Percentiles rank a stretch among this genome's conserved stretches.
These are phyloP conservation scores for Neoaliturus tenellus DNA, from an alignment of 2,888 invertebrate species.

Conservation along the genomic window DNA sequence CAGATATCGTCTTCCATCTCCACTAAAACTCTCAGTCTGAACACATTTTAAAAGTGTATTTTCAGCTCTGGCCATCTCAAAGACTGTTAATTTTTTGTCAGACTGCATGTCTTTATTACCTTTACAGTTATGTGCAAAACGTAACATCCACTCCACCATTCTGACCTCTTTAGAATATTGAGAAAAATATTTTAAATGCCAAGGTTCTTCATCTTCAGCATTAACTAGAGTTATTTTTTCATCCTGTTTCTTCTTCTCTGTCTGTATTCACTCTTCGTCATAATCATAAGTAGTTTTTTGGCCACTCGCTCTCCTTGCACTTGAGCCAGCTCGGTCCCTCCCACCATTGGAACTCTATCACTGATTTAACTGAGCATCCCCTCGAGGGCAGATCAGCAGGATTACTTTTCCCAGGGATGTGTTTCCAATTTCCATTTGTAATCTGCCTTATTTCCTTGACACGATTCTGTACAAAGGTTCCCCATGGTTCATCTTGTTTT, in stretches of 20 bases:
- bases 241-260: conserved; percentile 24
- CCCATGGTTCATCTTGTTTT: conserved; percentile 47
- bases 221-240: background rate
- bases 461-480: conserved; percentile 51
- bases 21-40: background rate
- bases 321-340: conserved; percentile 38
- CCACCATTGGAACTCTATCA: conserved; percentile 7
- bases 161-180: background rate
- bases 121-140: background rate
- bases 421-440: conserved; percentile 42
- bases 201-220: background rate
- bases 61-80: too few relatives aligned
- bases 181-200: background rate
- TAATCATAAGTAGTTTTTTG: background rate
- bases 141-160: background rate
- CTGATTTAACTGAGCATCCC: conserved; percentile 34
- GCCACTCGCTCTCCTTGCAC: background rate
- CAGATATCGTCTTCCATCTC: too few relatives aligned
- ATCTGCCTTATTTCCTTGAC: conserved; percentile 37
- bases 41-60: background rate
- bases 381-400: conserved; percentile 53
- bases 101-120: background rate
- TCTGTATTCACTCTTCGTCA: background rate
- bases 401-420: conserved; percentile 46
- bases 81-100: too few relatives aligned